A percentile compares a stretch with the other conserved stretches of the same genome.
Evolutionary conservation across 2,113 vertebrate genomes (phyloP).

Genomic region (Archilochus colubris): DNA sequence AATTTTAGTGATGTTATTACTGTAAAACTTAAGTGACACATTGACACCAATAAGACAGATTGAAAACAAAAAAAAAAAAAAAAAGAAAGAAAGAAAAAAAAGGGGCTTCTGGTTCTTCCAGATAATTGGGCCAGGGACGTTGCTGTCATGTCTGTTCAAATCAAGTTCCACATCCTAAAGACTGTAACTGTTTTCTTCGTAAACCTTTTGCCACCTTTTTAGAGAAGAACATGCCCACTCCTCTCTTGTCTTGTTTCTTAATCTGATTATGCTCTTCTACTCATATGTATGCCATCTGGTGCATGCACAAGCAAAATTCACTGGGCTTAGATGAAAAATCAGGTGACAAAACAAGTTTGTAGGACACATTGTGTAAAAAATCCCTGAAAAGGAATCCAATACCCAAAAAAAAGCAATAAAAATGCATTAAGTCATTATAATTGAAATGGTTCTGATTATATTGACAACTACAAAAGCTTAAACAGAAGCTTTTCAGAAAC

Average conservation of each 20-base stretch:
- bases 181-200: background rate
- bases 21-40: background rate
- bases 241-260: conserved; percentile 51
- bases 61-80: too few relatives aligned
- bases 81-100: background rate
- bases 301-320: conserved; percentile 48
- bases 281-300: conserved; percentile 60
- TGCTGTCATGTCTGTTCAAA: background rate
- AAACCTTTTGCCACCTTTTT: conserved; percentile 13
- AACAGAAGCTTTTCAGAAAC: conserved; percentile 5
- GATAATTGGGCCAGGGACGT: background rate
- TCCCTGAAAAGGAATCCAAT: background rate
- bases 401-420: background rate
- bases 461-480: background rate
- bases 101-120: background rate
- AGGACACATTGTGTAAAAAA: conserved; percentile 23
- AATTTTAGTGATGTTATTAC: background rate
- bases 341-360: conserved; percentile 56
- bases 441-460: background rate
- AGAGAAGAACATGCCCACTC: conserved; percentile 23
- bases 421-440: background rate
- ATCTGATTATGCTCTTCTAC: conserved; percentile 56
- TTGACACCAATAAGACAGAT: background rate
- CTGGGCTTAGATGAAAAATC: conserved; percentile 40
- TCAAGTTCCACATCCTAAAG: conserved; percentile 10